A percentile compares a stretch with the other conserved stretches of the same genome.
Conservation (phyloP, 2,888 invertebrate genomes). For the Perdita meconis region DNA sequence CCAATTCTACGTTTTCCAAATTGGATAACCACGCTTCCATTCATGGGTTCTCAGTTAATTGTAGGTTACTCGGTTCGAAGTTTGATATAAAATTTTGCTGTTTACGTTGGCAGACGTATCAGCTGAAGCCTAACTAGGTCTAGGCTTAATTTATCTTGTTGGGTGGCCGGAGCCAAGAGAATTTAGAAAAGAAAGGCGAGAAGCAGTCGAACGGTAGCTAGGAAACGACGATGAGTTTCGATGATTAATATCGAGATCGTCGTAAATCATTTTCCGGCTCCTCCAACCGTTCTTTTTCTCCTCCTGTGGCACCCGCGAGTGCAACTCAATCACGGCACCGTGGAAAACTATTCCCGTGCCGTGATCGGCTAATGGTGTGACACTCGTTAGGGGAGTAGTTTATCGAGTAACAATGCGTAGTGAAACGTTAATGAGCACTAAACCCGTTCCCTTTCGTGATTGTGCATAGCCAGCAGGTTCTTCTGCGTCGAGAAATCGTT, state of each 20-base stretch:
- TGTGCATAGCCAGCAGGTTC: conserved; percentile 24
- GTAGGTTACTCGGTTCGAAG: not conserved
- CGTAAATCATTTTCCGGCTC: conserved; percentile 40
- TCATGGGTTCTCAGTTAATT: not conserved
- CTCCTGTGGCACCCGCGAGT: not conserved
- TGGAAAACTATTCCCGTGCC: conserved; percentile 32
- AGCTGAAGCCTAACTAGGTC: not conserved
- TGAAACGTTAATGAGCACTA: conserved; percentile 63
- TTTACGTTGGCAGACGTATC: not conserved
- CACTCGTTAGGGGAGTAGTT: conserved; percentile 25
- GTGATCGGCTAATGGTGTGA: conserved; percentile 32
- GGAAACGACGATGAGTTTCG: conserved; percentile 23
- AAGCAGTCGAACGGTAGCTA: not conserved
- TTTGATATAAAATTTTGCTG: not conserved
- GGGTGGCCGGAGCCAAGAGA: not conserved
- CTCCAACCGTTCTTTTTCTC: conserved; percentile 19
- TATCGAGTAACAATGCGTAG: conserved; percentile 33
- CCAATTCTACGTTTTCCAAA: no score
- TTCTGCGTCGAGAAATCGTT: conserved; percentile 39
- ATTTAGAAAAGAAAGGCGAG: not conserved
- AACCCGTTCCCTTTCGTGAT: conserved; percentile 46
- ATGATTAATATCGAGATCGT: conserved; percentile 42
- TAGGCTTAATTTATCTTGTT: conserved; percentile 4
- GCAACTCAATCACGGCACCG: conserved; percentile 3
- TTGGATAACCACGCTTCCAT: conserved; percentile 4